phyloP scores from a whole-genome alignment of 2,797 vertebrate genomes.

The Phalloptychus januarius region DNA sequence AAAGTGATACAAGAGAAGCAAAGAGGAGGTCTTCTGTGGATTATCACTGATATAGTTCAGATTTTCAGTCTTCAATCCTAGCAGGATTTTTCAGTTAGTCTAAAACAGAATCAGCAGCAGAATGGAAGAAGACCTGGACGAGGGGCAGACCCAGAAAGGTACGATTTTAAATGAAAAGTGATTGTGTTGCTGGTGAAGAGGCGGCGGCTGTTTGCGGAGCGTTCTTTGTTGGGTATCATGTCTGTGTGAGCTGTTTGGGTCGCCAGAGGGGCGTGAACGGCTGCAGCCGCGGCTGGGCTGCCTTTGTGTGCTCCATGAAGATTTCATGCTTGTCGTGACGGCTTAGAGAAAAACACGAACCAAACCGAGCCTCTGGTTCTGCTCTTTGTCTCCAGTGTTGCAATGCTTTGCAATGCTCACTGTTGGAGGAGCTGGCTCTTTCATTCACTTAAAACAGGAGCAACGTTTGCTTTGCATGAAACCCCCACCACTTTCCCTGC shows the following conservation, averaged over 20 bases:
- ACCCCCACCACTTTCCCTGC: slow-evolving; percentile 17
- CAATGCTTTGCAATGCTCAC: slow-evolving; percentile 14
- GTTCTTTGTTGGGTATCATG: slow-evolving; percentile 73
- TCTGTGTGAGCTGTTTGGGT: slow-evolving; percentile 49
- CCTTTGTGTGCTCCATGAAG: slow-evolving; percentile 78
- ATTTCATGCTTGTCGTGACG: slow-evolving; percentile 69
- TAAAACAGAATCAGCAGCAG: slow-evolving; percentile 82
- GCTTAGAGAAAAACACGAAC: slow-evolving; percentile 49
- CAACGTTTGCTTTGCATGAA: slow-evolving; percentile 58
- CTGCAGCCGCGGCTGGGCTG: slow-evolving; percentile 49
- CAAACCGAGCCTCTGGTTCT: slow-evolving; percentile 26
- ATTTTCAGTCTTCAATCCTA: slow-evolving; percentile 75
- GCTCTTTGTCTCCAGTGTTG: slow-evolving; percentile 28
- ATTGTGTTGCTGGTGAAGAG: slow-evolving; percentile 47
- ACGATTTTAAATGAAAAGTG: slow-evolving; percentile 55
- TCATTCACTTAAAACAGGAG: slow-evolving; percentile 19
- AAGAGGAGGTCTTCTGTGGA: slow-evolving; percentile 59
- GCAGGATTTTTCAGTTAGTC: slow-evolving; percentile 49
- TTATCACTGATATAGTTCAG: slow-evolving; percentile 62
- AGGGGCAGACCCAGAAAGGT: slow-evolving; percentile 99
- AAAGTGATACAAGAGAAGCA: slow-evolving; percentile 48
- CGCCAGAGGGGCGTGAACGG: slow-evolving; percentile 69
- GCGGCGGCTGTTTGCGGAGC: slow-evolving; percentile 67
- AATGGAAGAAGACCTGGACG: slow-evolving; percentile 99
- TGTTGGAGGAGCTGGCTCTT: slow-evolving; percentile 32